Conservation (phyloP, 2,888 invertebrate species). For the Biston stratarius region DNA sequence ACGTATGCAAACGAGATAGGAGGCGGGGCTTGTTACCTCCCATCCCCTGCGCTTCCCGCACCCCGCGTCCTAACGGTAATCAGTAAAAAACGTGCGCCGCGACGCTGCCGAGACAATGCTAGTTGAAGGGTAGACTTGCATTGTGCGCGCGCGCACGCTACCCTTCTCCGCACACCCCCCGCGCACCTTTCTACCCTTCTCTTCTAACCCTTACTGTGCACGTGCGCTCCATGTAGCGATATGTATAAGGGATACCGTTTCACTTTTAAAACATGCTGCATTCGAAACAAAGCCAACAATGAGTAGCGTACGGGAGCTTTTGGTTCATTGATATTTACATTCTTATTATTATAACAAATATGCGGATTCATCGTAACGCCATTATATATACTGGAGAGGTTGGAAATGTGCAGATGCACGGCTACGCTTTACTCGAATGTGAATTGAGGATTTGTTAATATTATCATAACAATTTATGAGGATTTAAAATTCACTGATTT, state of each 20-base stretch:
- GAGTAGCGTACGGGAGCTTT: slow-evolving; percentile 26
- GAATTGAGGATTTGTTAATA: neutral
- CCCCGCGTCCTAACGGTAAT: slow-evolving; percentile 57
- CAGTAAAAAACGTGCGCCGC: slow-evolving; percentile 56
- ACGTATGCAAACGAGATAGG: slow-evolving; percentile 69
- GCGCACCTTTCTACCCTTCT: slow-evolving; percentile 16
- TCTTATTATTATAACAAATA: slow-evolving; percentile 32
- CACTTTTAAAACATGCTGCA: slow-evolving; percentile 53
- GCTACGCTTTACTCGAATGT: neutral
- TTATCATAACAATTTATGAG: neutral
- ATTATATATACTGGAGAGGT: slow-evolving; percentile 7
- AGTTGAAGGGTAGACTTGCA: slow-evolving; percentile 61
- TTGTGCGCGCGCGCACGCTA: slow-evolving; percentile 62
- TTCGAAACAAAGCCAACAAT: slow-evolving; percentile 38
- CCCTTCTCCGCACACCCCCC: slow-evolving; percentile 34
- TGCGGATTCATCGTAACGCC: slow-evolving; percentile 13
- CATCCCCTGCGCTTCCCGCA: slow-evolving; percentile 27
- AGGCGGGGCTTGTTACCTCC: slow-evolving; percentile 43
- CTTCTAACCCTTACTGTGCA: slow-evolving; percentile 53
- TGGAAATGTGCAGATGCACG: slow-evolving; percentile 14
- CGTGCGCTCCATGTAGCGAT: slow-evolving; percentile 48
- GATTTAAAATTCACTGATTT: no score
- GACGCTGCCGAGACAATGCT: slow-evolving; percentile 44
- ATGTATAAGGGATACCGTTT: slow-evolving; percentile 54
- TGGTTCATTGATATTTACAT: slow-evolving; percentile 27